Base-by-base conservation (phyloP, 92 coral and sea anemone genomes). In the Micromussa lordhowensis region DNA sequence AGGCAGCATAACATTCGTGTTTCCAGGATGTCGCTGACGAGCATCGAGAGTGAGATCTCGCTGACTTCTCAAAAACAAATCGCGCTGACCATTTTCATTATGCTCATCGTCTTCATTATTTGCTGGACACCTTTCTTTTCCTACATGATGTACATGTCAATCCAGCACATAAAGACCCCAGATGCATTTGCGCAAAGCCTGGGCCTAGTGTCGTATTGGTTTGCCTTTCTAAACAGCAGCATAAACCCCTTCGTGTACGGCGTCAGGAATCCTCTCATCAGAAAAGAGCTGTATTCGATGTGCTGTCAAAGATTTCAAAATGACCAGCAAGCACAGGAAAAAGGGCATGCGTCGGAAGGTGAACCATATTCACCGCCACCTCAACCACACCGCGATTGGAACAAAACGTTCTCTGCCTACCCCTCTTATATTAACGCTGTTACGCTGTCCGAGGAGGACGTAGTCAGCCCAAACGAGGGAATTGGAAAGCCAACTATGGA, bases 101-200 rank as follows among this genome's bases (percentile, higher is more conserved):
- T 95, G 96, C 82, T 95, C 32, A 68, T 93, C 63, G 93, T 86
- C 6, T 95, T 93, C 48, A 49, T 93, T 13, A 2, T 93, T n/a
- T 95, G 98, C 55, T 95, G 98, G 98, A 86, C 96, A 71, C 98
- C 98, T 29, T 93, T 86, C 74, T 93, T 95, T 35, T 82, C 77
- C 26, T 89, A 89, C 78, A 88, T 91, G 77, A 55, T 87, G 15
- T 92, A 87, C 82, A 22, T 95, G 81, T 87, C 93, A 1, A 85
- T 87, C 54, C 61, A 68, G 68, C 93, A 88, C 38, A 71, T 87
- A 28, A 49, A 64, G 44, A 82, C 34, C 80, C 80, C 51, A 35
- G 82, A 81, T 77, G 85, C 48, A 53, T 80, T 74, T 44, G 78
- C 84, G 26, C 86, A 81, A 57, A 90, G 88, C 35, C 72, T 93